A percentile compares a stretch with the other conserved stretches of the same genome.
phyloP scores from a whole-genome alignment of 2,797 vertebrate genomes.

The Streptopelia turtur region DNA sequence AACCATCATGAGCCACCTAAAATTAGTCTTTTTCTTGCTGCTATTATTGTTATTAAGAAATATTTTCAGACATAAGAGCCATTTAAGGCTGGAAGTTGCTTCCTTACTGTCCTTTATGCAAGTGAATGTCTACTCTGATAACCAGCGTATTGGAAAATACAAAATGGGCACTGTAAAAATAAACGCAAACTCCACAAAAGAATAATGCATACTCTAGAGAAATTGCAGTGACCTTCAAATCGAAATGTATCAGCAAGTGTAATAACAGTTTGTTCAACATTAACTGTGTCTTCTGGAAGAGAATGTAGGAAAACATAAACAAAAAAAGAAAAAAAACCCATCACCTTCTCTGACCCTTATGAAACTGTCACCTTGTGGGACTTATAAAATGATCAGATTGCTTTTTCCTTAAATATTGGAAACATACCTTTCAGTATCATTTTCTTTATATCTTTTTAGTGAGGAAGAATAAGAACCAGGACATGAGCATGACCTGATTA shows the following conservation, averaged over 20 bases:
- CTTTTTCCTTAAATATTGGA: neutral
- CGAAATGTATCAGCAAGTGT: neutral
- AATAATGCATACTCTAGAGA: neutral
- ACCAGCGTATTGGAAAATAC: neutral
- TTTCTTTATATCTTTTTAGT: neutral
- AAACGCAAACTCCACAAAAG: accelerated
- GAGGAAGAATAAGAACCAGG: neutral
- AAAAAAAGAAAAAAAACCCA: neutral
- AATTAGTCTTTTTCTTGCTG: neutral
- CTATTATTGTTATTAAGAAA: neutral
- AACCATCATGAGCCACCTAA: neutral
- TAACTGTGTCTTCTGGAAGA: neutral
- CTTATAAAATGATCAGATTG: neutral
- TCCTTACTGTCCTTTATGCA: neutral
- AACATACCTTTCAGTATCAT: neutral
- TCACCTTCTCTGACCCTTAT: neutral
- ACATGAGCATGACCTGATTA: neutral
- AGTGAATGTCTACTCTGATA: neutral
- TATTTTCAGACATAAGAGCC: neutral
- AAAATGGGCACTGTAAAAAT: neutral
- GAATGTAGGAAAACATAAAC: neutral
- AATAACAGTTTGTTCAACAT: neutral
- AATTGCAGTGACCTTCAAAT: neutral
- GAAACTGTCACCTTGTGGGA: neutral
- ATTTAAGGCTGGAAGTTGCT: neutral